These are phyloP conservation scores for Diplodus puntazzo DNA, from an alignment of 2,797 vertebrate species.

Conservation along the genomic window DNA sequence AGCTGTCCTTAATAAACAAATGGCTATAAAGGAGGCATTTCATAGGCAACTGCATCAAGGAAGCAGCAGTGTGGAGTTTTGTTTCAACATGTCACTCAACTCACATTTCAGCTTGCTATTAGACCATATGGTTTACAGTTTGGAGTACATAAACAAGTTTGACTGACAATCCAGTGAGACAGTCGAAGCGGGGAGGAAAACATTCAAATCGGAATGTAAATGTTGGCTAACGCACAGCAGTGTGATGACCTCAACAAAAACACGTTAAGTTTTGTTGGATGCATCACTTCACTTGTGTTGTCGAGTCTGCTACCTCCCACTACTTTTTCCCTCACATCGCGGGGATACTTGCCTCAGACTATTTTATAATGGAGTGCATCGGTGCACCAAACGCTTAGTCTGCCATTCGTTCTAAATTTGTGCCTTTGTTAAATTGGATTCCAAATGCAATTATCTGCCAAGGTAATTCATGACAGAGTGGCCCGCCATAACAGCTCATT, in stretches of 20 bases:
- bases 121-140: conserved; percentile 72
- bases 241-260: conserved; percentile 27
- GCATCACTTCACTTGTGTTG: not conserved
- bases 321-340: conserved; percentile 22
- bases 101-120: conserved; percentile 49
- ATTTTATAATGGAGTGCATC: conserved; percentile 66
- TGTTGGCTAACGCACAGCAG: conserved; percentile 22
- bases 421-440: conserved; percentile 77
- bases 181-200: conserved; percentile 25
- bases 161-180: conserved; percentile 61
- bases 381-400: conserved; percentile 62
- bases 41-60: conserved; percentile 71
- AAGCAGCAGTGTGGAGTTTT: conserved; percentile 62
- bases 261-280: conserved; percentile 8
- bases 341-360: conserved; percentile 72
- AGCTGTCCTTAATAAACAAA: conserved; percentile 78
- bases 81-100: conserved; percentile 67
- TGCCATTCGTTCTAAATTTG: conserved; percentile 65
- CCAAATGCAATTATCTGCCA: conserved; percentile 79
- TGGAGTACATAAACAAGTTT: conserved; percentile 58
- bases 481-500: conserved; percentile 64
- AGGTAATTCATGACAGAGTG: conserved; percentile 71
- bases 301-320: conserved; percentile 14
- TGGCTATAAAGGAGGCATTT: conserved; percentile 68
- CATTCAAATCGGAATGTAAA: conserved; percentile 29